Base-by-base conservation (phyloP, 1,140 invertebrate genomes). In the Ephestia elutella region DNA sequence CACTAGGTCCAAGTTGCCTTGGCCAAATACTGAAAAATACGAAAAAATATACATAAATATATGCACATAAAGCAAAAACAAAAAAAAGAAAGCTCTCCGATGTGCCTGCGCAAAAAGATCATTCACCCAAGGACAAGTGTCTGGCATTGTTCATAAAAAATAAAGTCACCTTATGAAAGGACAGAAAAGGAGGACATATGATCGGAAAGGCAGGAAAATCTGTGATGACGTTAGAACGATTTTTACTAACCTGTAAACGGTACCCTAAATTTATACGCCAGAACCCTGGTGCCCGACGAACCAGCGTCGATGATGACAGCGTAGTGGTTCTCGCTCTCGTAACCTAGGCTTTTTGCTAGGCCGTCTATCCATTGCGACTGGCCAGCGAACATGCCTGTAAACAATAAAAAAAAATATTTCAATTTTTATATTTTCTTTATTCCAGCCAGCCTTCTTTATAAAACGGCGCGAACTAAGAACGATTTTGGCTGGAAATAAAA, bases 251-350 rank as follows among this genome's bases (percentile, higher is more conserved):
- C 91, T 82, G 91, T 83, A 66, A 91, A 90, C 5, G 94, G 93
- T 65, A 93, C 91, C 73, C 95, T 92, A 86, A 99, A 99, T 64
- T 94, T 94, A 79, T 97, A 99, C 0, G 97, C 95, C 66, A 98
- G 90, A 10, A 99, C 92, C 60, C 98, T 92, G 51, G 96, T 96
- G 0, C 97, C 98, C 0, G 98, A 99, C 19, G 96, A 98, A 11
- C 98, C 98, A 0, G 97, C 97, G 90, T 99, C 98, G 60, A 99
- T 96, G 49, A 99, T 93, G n/a, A 98, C 94, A 0, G 96, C 96
- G 90, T 97, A 94, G 57, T 95, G 93, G 21, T 92, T 91, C 60
- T 94, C 77, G 60, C 78, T 92, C 77, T 93, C 90, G 70, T 94
- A 92, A 5, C 94, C 94, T 32, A 95, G 85, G 60, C 87, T 89